Conservation (phyloP, 2,797 vertebrate species). For the Xenops minutus region DNA sequence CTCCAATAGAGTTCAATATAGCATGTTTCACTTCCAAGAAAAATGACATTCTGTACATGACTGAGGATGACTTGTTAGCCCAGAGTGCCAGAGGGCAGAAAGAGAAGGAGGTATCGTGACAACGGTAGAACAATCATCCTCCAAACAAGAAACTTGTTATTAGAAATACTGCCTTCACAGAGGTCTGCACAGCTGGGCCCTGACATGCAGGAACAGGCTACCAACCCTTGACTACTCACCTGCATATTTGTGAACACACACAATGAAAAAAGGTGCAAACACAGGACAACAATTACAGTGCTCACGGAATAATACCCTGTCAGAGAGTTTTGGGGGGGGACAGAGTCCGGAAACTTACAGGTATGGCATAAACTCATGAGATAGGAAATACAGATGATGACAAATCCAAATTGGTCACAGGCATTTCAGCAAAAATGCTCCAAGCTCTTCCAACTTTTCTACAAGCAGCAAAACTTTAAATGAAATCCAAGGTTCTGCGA, state of each 20-base stretch:
- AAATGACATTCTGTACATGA: background rate
- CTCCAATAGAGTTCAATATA: background rate
- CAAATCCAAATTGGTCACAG: background rate
- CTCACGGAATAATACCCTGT: background rate
- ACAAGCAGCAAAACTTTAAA: background rate
- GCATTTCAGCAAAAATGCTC: background rate
- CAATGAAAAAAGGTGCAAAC: background rate
- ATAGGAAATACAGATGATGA: background rate
- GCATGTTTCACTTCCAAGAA: background rate
- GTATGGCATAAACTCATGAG: background rate
- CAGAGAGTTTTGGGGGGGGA: background rate
- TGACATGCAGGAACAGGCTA: background rate
- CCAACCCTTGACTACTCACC: background rate
- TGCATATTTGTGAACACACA: background rate
- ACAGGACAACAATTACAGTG: background rate
- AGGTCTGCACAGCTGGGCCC: background rate
- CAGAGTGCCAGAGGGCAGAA: fast-evolving
- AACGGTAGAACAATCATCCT: background rate
- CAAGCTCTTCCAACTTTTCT: background rate
- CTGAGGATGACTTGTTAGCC: background rate
- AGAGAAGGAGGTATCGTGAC: background rate
- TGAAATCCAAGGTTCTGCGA: background rate
- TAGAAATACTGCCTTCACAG: background rate
- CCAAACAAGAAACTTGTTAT: background rate
- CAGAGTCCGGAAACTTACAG: background rate